Base-by-base conservation (phyloP, 2,113 vertebrate species). In the Notothenia rossii region DNA sequence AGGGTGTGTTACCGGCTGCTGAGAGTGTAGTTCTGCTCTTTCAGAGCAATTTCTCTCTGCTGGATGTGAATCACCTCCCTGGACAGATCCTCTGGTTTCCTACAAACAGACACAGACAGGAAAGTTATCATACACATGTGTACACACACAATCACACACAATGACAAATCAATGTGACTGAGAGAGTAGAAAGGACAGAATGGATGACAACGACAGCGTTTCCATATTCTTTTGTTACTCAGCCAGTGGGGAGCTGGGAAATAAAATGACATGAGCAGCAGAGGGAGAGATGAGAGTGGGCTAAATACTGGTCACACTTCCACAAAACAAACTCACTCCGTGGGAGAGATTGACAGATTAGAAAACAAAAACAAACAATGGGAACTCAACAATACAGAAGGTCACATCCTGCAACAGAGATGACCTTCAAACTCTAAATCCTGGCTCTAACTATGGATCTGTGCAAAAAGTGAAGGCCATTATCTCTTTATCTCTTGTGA, bases 31-130 rank as follows among this genome's bases (percentile, higher is more conserved):
- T 97, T 99, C 94, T 97, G 96, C 77, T 99, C 97, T 84, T 97
- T 96, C 87, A 98, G 91, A 46, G 82, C 64, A 53, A 99, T 94
- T 81, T 99, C 98, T 59, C 96, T 94, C 90, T 98, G 97, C 88
- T 98, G 98, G 88, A 99, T 95, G 86, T 97, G 95, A 89, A 98
- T 95, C 33, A 99, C 91, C 75, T 98, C 96, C 86, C 95, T 94
- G 2, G 97, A 99, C 72, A 99, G 94, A 93, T 99, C 98, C 69
- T 98, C 97, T 0, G 98, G 98, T 72, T 96, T 98, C 95, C 98
- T 99, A 69, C 0, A 25, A 63, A 80, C 63, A 86, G 46, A 89
- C 66, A 80, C 67, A 85, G 71, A 68, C 59, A 74, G 67, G 61
- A 50, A 75, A 75, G 77, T 92, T 80, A 82, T 67, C 64, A 67